A percentile compares a stretch with the other conserved stretches of the same genome.
These are phyloP conservation scores for Apus apus DNA, from an alignment of 2,113 vertebrate species.

Conservation along the genomic window DNA sequence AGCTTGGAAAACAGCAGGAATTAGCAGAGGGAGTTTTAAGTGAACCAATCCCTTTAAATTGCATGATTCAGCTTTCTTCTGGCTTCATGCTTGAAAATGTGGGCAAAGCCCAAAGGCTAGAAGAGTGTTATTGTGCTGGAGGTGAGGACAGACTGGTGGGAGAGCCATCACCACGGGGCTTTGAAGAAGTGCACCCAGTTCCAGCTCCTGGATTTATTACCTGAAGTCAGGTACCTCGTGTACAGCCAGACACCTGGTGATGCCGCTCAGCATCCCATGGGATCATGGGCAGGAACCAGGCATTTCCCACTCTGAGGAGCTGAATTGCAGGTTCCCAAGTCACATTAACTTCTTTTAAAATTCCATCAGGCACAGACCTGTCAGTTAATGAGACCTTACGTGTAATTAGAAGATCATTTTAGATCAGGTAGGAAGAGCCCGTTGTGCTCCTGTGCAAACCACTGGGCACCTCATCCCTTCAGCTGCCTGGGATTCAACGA, in stretches of 20 bases:
- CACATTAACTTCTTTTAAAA: neutral
- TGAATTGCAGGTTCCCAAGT: neutral
- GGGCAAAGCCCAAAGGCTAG: neutral
- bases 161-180: accelerated
- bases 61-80: neutral
- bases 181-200: neutral
- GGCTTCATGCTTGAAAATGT: neutral
- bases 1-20: slow-evolving; percentile 28
- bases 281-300: accelerated
- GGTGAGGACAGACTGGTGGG: neutral
- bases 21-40: neutral
- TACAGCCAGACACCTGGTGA: neutral
- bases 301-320: neutral
- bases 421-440: neutral
- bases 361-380: neutral
- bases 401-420: neutral
- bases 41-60: neutral
- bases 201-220: accelerated
- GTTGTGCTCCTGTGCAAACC: accelerated
- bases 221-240: neutral
- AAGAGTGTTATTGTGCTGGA: neutral
- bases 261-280: neutral
- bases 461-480: neutral
- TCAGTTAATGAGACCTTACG: neutral
- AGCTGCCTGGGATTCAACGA: neutral